Evolutionary conservation across 2,888 invertebrate genomes (phyloP).

Genomic region (Machimus atricapillus): DNA sequence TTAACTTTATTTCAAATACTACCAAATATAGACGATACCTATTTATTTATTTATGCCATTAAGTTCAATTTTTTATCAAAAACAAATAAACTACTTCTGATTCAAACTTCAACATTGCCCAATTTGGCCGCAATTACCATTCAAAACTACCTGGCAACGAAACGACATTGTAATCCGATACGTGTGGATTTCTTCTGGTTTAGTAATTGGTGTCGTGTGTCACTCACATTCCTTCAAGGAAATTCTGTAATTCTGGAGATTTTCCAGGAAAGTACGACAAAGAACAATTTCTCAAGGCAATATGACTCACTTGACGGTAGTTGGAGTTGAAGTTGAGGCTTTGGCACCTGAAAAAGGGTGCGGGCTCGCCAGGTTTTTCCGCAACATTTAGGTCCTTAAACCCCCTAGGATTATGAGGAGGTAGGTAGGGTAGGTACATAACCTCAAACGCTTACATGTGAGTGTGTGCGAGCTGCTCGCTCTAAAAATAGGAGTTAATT

Average conservation of each 20-base stretch:
- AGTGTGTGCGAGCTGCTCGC: not conserved
- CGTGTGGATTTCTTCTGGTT: not conserved
- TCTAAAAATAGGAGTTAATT: slow-evolving; percentile 19
- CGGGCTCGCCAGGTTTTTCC: not conserved
- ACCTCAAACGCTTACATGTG: not conserved
- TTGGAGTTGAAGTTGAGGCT: not conserved
- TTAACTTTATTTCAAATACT: too few species aligned
- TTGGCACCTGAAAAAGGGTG: not conserved
- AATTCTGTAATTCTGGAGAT: not conserved
- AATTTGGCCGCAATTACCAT: not conserved
- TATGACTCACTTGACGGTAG: not conserved
- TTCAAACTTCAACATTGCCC: not conserved
- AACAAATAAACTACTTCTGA: too few species aligned
- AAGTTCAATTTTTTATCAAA: too few species aligned
- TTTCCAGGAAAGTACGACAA: not conserved
- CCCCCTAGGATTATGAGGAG: not conserved
- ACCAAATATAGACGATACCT: too few species aligned
- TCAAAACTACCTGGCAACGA: not conserved
- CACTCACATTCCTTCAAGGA: not conserved
- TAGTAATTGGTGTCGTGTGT: not conserved
- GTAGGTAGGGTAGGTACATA: not conserved
- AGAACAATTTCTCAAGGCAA: not conserved
- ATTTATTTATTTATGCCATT: too few species aligned
- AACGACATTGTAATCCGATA: not conserved
- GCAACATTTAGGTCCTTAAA: not conserved